Evolutionary conservation across 2,113 vertebrate genomes (phyloP), one percentile per base, ranked within the genome.

Genomic region (Psettodes erumei): DNA sequence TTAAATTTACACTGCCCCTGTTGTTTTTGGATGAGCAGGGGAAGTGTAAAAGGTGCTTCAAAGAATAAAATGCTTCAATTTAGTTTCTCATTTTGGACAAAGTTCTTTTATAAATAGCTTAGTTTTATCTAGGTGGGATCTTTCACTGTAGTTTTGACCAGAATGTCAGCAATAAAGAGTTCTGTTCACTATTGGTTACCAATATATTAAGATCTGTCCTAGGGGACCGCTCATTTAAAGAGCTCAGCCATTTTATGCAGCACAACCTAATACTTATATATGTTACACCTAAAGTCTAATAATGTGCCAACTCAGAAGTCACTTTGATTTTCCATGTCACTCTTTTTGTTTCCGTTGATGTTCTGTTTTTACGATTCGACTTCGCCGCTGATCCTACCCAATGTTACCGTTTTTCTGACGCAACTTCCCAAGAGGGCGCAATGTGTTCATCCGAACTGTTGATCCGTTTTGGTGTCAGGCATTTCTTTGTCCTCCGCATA

Each of bases 141-240:
- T 86, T 77, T 82, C 77, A 86, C 64, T 75, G 86, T 89, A 84
- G 76, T 88, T 93, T 91, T 92, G 88, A 93, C 89, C 93, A 90
- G 86, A 93, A 94, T 88, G 85, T 88, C 88, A 88, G 71, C 81
- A 88, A 92, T 90, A 90, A 90, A 92, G 92, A 91, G 89, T 90
- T 90, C 92, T 92, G 79, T 91, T 92, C 90, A 94, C 94, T 94
- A 94, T 94, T 94, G 94, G 93, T 94, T 94, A 94, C 93, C 94
- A 94, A 95, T 95, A 94, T 94, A 94, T 94, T 93, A 93, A 92
- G 76, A 91, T 93, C 92, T 94, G 93, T 94, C 91, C 93, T 88
- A 93, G 88, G 93, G 93, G 94, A 94, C 93, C 77, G 86, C 89
- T 86, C 82, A 77, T 88, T 88, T 89, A 82, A 88, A 90, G 88